phyloP scores from a whole-genome alignment of 2,888 invertebrate genomes.

The Stenodera caucasica region DNA sequence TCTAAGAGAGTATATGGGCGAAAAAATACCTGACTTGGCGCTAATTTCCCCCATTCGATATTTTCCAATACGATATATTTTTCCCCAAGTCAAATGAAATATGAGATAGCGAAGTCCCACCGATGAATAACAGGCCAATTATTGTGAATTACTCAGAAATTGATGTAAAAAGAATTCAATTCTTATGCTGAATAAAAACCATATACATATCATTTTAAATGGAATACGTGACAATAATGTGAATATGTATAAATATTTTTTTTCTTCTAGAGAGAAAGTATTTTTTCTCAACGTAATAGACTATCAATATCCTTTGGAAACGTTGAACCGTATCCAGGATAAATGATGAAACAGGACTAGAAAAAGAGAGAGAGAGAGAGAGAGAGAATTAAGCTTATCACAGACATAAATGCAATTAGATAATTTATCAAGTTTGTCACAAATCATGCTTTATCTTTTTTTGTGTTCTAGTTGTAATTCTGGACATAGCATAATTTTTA shows the following conservation, averaged over 20 bases:
- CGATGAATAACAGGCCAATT: background rate
- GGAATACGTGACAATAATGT: background rate
- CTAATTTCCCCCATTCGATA: too few relatives aligned
- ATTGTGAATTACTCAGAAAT: background rate
- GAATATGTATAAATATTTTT: background rate
- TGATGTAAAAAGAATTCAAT: background rate
- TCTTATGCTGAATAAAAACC: background rate
- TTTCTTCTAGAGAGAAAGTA: background rate
- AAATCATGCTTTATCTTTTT: conserved; percentile 2
- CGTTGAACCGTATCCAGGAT: background rate
- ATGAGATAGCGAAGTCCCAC: too few relatives aligned
- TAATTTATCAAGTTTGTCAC: background rate
- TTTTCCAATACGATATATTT: background rate
- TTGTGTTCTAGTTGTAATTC: too few relatives aligned
- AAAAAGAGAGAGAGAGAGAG: too few relatives aligned
- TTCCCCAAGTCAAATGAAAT: background rate
- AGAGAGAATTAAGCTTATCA: background rate
- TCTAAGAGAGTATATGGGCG: background rate
- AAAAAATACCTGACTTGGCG: conserved; percentile 10
- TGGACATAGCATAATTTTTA: too few relatives aligned
- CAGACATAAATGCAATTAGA: background rate
- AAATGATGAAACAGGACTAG: background rate
- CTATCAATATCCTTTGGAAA: too few relatives aligned
- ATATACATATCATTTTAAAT: background rate
- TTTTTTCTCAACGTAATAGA: background rate